Base-by-base conservation (phyloP, 1,140 invertebrate genomes). In the Olivierus martensii region DNA sequence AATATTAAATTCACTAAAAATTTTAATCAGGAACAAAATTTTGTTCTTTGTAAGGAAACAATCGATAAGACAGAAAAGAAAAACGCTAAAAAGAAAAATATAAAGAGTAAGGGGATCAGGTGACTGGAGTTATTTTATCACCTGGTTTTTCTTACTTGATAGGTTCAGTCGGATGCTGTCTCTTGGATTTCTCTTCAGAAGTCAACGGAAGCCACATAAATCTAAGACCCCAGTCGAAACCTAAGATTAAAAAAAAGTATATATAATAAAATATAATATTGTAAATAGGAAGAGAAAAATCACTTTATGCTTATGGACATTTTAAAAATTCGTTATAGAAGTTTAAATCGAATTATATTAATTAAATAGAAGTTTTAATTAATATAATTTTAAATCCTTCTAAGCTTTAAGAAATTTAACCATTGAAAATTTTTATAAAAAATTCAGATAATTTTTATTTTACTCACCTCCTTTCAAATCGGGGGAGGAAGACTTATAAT, bases 151-250 rank as follows among this genome's bases (percentile, higher is more conserved):
- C 55, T 52, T 49, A 58, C 56, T 54, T 75, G 18, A 97, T 71
- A 0, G 92, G 90, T 49, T 69, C 43, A 83, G 78, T 4, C 87
- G 92, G 56, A 89, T 75, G 67, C 56, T 90, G 73, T 49, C 92
- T 77, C 37, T 87, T 79, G 82, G 95, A 84, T 72, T 95, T 93
- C 46, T 79, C 77, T 44, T 97, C 85, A 0, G 94, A 93, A 53
- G 98, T 89, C 1, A 83, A 77, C 68, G 81, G 79, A 69, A 99
- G 94, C 95, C 90, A 94, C 71, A 90, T 93, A 68, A 93, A 94
- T 75, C 82, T 66, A 35, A 67, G 62, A 64, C 93, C 91, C 91
- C 91, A 96, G 73, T 95, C 94, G 70, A 96, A 96, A 18, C 91
- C 92, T 48, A 66, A 1, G 43, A 49, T 35, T 43, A 34, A 9